These are phyloP conservation scores for Gulo gulo DNA, from an alignment of 2,113 vertebrate species.

Conservation along the genomic window DNA sequence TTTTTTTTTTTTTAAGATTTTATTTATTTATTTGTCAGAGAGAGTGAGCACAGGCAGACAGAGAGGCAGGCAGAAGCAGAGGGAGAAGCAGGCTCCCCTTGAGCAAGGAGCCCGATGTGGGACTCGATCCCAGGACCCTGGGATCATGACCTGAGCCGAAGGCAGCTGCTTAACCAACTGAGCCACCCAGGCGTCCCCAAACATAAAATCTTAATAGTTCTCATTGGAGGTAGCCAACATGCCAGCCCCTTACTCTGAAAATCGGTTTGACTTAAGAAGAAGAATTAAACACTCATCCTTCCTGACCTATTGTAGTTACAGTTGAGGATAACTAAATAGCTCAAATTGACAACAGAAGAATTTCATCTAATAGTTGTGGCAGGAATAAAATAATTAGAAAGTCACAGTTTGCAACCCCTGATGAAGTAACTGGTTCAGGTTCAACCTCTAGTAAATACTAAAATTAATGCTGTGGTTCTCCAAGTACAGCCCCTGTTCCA, in stretches of 20 bases:
- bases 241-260: neutral
- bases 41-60: too few relatives aligned
- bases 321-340: neutral
- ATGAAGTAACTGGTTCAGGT: neutral
- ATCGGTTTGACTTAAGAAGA: neutral
- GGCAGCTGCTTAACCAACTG: too few relatives aligned
- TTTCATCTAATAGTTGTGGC: neutral
- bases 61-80: too few relatives aligned
- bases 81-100: too few relatives aligned
- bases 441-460: neutral
- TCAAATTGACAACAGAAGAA: neutral
- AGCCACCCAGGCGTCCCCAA: neutral
- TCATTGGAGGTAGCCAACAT: neutral
- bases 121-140: too few relatives aligned
- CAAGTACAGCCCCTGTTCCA: neutral
- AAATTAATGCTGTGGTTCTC: neutral
- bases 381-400: constrained; percentile 20
- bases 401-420: neutral
- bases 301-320: neutral
- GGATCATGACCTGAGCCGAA: too few relatives aligned
- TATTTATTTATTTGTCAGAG: too few relatives aligned
- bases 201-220: neutral
- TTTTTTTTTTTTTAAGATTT: neutral
- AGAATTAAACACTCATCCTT: constrained; percentile 8
- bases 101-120: too few relatives aligned